These are phyloP conservation scores for Oasisia sp. DNA, from an alignment of 2,888 invertebrate species.

Conservation along the genomic window DNA sequence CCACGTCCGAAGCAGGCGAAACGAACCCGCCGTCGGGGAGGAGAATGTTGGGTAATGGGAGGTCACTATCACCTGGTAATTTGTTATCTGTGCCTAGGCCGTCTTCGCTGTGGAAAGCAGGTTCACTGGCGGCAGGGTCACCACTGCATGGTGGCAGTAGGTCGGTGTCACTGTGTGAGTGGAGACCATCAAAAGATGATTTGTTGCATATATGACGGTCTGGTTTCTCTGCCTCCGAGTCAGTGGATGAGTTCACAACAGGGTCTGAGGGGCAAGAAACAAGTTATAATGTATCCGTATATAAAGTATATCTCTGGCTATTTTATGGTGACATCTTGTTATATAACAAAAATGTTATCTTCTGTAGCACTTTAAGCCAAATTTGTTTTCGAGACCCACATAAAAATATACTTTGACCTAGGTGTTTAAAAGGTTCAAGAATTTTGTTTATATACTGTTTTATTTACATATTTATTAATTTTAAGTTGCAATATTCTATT, in stretches of 20 bases:
- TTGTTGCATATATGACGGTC: conserved; percentile 3
- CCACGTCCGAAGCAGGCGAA: not conserved
- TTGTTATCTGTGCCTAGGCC: not conserved
- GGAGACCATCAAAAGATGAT: not conserved
- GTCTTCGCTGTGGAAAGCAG: not conserved
- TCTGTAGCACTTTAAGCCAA: not conserved
- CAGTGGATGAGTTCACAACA: not conserved
- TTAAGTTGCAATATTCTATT: too few species aligned
- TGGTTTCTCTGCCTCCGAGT: not conserved
- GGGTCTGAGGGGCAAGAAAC: not conserved
- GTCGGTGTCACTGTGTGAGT: not conserved
- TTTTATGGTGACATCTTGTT: too few species aligned
- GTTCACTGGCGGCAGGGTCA: not conserved
- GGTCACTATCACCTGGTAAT: not conserved
- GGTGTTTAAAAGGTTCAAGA: too few species aligned
- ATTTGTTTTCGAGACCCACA: not conserved
- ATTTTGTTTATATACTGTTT: too few species aligned
- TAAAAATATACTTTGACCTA: too few species aligned
- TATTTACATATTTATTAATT: too few species aligned
- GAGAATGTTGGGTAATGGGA: not conserved
- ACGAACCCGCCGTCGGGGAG: not conserved
- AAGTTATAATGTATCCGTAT: not conserved
- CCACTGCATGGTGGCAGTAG: not conserved
- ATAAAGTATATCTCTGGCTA: not conserved
- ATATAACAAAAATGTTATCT: too few species aligned